Evolutionary conservation across 2,888 invertebrate genomes (phyloP).

Genomic region (Tortrix viridana): DNA sequence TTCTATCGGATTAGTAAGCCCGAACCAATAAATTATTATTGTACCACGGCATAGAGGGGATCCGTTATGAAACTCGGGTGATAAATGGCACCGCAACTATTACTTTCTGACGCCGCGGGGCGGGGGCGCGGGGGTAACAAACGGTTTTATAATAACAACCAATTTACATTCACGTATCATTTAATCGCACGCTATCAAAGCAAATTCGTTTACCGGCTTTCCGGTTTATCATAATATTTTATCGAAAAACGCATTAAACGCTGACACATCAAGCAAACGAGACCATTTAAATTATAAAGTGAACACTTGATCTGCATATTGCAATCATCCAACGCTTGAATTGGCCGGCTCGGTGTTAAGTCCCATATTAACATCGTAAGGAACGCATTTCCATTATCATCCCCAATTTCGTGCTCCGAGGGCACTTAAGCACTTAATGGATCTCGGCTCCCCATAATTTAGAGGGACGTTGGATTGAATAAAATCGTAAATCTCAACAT

Average conservation of each 20-base stretch:
- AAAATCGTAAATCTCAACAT: conserved; percentile 82
- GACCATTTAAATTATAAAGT: conserved; percentile 55
- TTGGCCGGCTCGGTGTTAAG: conserved; percentile 65
- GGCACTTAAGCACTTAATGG: conserved; percentile 84
- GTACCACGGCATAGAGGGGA: conserved; percentile 47
- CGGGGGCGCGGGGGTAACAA: conserved; percentile 36
- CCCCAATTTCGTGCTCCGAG: conserved; percentile 81
- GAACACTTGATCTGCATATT: conserved; percentile 58
- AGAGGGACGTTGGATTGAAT: conserved; percentile 79
- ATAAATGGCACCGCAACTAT: conserved; percentile 57
- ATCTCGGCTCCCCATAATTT: conserved; percentile 80
- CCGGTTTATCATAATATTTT: conserved; percentile 15
- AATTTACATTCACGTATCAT: conserved; percentile 32
- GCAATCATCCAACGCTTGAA: conserved; percentile 69
- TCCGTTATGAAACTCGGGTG: conserved; percentile 60
- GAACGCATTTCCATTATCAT: conserved; percentile 81
- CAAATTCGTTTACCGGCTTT: conserved; percentile 2
- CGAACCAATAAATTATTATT: conserved; percentile 65
- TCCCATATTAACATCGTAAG: conserved; percentile 80
- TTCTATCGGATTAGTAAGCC: conserved; percentile 70
- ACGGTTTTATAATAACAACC: conserved; percentile 35
- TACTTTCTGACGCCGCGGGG: conserved; percentile 48
- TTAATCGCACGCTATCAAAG: conserved; percentile 19
- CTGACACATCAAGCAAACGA: conserved; percentile 41
- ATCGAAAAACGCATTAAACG: conserved; percentile 11